Base-by-base conservation (phyloP, 2,113 vertebrate species). In the Charina bottae region DNA sequence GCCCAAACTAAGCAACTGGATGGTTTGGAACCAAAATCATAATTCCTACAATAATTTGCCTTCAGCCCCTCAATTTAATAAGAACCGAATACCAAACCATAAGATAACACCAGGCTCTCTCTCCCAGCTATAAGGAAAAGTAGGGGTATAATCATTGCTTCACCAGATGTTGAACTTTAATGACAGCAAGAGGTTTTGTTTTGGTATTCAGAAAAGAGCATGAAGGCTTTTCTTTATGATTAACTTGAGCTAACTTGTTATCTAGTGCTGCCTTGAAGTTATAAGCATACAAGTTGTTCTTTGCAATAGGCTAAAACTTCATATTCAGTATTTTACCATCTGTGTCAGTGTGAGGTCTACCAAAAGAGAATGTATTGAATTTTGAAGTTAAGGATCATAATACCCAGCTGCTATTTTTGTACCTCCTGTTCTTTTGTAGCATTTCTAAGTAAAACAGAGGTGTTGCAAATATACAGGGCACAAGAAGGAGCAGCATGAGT, bases 381-480 rank as follows among this genome's bases (percentile, higher is more conserved):
- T 64, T 26, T 64, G 87, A 92, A 92, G 72, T 89, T 92, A 60
- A 89, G 21, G 15, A 88, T 89, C 72, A 54, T 54, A 89, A 92
- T 62, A 58, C 21, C 13, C 56, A 23, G 17, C 28, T 83, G 19
- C 58, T 49, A 46, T 93, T 84, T 93, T 85, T 87, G 42, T 54
- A 33, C 28, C 46, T 56, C 5, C 8, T 56, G 15, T 42, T 92
- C 64, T 60, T 62, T 72, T 54, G 46, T 88, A 84, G 24, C 53
- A 26, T 93, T 83, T 55, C 54, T 83, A 91, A 88, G 33, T n/a
- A 93, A 90, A 94, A 93, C 62, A 59, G 10, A 93, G 91, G 90
- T 64, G 0, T 24, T 78, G 53, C 49, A 33, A 90, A 86, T 91
- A 28, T 87, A 28, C 94, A 92, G 37, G 91, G 88, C 28, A 92